These are phyloP conservation scores for Nymphicus hollandicus DNA, from an alignment of 2,113 vertebrate genomes.

Conservation along the genomic window DNA sequence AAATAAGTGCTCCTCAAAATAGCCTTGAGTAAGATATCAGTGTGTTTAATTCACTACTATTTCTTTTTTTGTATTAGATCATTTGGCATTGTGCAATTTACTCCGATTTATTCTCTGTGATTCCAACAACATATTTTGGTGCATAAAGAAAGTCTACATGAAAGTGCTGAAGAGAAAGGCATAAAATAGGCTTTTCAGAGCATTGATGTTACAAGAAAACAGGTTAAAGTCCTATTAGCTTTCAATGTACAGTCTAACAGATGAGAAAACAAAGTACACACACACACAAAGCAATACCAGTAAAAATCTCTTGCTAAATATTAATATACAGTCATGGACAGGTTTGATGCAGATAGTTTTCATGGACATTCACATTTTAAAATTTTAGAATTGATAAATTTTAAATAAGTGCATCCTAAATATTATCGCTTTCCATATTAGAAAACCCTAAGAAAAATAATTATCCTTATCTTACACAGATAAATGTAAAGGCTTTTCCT, in stretches of 20 bases:
- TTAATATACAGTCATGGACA: neutral
- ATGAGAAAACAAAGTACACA: neutral
- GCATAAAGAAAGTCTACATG: neutral
- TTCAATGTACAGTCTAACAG: neutral
- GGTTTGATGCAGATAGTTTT: neutral
- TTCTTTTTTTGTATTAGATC: neutral
- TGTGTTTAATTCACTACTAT: neutral
- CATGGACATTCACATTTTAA: neutral
- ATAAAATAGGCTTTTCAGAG: slow-evolving; percentile 25
- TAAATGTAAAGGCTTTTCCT: neutral
- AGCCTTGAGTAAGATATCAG: neutral
- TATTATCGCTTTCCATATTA: neutral
- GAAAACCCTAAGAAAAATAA: neutral
- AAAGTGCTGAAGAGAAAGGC: neutral
- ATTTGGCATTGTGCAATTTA: neutral
- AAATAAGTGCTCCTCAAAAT: neutral
- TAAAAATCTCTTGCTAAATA: neutral
- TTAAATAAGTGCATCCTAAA: neutral
- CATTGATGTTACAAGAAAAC: neutral
- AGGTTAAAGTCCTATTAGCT: slow-evolving; percentile 25
- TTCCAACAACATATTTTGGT: neutral
- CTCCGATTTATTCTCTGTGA: neutral
- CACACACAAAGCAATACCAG: neutral
- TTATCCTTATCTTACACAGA: neutral
- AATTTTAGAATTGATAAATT: neutral